A percentile compares a stretch with the other conserved stretches of the same genome.
phyloP scores from a whole-genome alignment of 2,797 vertebrate species.

The Paguma larvata region DNA sequence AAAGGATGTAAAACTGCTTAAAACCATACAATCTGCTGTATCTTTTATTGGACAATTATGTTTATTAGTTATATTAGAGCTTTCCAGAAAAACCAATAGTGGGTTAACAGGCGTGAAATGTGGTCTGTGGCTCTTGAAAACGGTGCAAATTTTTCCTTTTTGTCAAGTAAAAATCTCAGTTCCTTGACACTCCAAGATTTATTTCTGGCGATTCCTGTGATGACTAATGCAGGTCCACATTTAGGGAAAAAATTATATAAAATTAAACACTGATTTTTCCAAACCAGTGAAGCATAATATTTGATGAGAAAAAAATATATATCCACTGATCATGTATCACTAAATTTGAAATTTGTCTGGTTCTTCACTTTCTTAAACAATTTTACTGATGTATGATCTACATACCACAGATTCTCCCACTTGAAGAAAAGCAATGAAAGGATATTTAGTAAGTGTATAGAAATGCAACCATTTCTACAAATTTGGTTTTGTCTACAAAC shows the following conservation, averaged over 20 bases:
- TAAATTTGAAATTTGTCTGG: not conserved
- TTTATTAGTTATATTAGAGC: conserved; percentile 19
- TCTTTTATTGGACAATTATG: conserved; percentile 60
- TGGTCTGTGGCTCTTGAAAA: not conserved
- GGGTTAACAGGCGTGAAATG: not conserved
- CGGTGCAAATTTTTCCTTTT: conserved; percentile 54
- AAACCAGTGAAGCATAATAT: not conserved
- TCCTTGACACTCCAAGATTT: not conserved
- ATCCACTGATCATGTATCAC: not conserved
- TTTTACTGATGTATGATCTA: not conserved
- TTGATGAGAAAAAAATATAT: conserved; percentile 16
- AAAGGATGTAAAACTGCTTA: conserved; percentile 55
- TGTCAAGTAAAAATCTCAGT: conserved; percentile 23
- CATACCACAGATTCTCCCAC: not conserved
- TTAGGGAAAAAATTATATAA: not conserved
- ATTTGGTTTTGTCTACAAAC: not conserved
- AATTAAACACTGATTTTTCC: conserved; percentile 45
- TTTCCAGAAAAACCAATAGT: not conserved
- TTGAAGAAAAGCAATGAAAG: not conserved
- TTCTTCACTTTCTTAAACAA: conserved; percentile 19
- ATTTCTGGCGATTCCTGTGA: conserved; percentile 1
- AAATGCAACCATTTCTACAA: not conserved
- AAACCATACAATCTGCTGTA: conserved; percentile 29
- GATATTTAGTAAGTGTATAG: not conserved
- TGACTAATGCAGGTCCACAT: not conserved